Percentiles rank a stretch among this genome's conserved stretches.
Evolutionary conservation across 2,888 invertebrate genomes (phyloP).

Genomic region (Dilophus febrilis): DNA sequence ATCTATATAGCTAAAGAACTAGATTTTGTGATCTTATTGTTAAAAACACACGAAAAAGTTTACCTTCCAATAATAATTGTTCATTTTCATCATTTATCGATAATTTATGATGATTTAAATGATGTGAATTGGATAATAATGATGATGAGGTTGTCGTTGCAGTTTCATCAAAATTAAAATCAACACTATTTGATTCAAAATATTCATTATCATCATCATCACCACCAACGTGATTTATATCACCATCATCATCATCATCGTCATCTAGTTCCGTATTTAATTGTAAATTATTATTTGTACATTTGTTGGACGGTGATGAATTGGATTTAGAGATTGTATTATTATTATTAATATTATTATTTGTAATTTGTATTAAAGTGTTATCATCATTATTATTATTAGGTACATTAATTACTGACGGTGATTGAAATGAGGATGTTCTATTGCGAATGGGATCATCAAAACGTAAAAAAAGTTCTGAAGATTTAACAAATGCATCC

Average conservation of each 20-base stretch:
- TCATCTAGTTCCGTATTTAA: too few relatives aligned
- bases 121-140: too few relatives aligned
- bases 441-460: constrained; percentile 5
- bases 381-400: too few relatives aligned
- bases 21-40: not conserved
- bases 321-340: too few relatives aligned
- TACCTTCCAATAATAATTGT: constrained; percentile 26
- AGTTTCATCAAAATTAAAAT: constrained; percentile 8
- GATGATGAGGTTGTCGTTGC: constrained; percentile 7
- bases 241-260: not conserved
- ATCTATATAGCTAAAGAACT: too few relatives aligned
- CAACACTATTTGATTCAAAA: not conserved
- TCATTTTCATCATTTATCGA: constrained; percentile 17
- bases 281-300: too few relatives aligned
- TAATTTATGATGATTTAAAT: too few relatives aligned
- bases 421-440: too few relatives aligned
- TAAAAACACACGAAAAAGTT: too few relatives aligned
- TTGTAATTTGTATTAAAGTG: not conserved
- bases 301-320: too few relatives aligned
- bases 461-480: constrained; percentile 11
- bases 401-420: too few relatives aligned
- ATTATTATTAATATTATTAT: not conserved
- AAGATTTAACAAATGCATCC: constrained; percentile 3
- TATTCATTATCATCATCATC: not conserved
- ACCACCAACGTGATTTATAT: too few relatives aligned